Conservation (phyloP, 2,888 invertebrate species). For the Ctenicera cuprea region DNA sequence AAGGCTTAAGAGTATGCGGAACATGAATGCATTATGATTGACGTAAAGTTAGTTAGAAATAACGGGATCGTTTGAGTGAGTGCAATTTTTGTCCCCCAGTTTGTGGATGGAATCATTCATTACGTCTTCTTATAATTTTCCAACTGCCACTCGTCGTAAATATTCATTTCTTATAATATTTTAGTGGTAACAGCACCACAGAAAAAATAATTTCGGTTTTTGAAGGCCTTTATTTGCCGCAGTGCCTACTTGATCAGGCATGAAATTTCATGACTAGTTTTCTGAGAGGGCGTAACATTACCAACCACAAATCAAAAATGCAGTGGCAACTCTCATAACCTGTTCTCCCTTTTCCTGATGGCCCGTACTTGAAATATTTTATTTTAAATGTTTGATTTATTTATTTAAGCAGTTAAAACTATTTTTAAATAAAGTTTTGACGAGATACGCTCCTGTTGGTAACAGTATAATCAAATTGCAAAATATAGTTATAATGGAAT, state of each 20-base stretch:
- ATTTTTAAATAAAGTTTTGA: background rate
- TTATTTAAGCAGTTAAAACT: background rate
- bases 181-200: background rate
- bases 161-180: background rate
- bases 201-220: slow-evolving; percentile 41
- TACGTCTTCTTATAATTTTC: background rate
- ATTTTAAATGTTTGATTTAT: background rate
- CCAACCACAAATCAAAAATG: slow-evolving; percentile 69
- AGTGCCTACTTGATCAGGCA: slow-evolving; percentile 61
- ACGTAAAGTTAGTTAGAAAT: slow-evolving; percentile 11
- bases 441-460: background rate
- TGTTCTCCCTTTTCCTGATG: slow-evolving; percentile 64
- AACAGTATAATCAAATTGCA: background rate
- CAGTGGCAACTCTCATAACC: slow-evolving; percentile 69
- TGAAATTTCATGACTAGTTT: slow-evolving; percentile 64
- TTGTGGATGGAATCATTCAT: background rate
- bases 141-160: background rate
- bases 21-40: slow-evolving; percentile 4
- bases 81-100: background rate
- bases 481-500: background rate
- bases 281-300: slow-evolving; percentile 68
- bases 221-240: slow-evolving; percentile 59
- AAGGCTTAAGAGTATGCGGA: background rate
- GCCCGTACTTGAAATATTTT: slow-evolving; percentile 51
- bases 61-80: background rate